Evolutionary conservation across 1,140 invertebrate species (phyloP), one percentile per base, ranked within the genome.

Genomic region (Dermatophagoides farinae): DNA sequence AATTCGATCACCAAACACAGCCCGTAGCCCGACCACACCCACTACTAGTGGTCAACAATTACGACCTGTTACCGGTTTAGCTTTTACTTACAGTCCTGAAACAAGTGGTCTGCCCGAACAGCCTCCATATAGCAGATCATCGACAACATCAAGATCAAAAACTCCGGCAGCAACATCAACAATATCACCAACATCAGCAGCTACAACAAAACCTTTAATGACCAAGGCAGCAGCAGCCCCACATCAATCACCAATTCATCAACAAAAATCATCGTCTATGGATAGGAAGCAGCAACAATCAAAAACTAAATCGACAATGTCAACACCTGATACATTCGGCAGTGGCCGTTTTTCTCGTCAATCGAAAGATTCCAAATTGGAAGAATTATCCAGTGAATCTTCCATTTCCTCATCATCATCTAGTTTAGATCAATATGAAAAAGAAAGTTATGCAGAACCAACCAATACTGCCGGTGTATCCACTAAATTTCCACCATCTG

Each of bases 71-170:
- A 67, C 64, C 43, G 66, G 64, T 43, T 43, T 65, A 22, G 66
- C 66, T 23, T 67, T 67, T 57, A 67, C 66, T 22, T 67, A 67
- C 55, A 50, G 40, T 16, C 66, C 66, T 16, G 43, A 50, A n/a
- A 62, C 61, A 44, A 43, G 22, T 44, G 62, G 41, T 46, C 57
- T n/a, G 20, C 37, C 16, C 47, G 60, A 23, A 60, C 38, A 6
- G 55, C 61, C 18, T 5, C 18, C 12, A 41, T 11, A 60, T 38
- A 10, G 12, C 11, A 31, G 51, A 23, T 57, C 53, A 25, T 20
- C 53, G 31, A 6, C 53, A 59, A 41, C 37, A 31, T 6, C 41
- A 1, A 39, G 20, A 59, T 41, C 40, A 1, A 22, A 22, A 55
- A 38, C 12, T 31, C 1, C 11, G 10, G 1, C 4, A 4, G 18